These are phyloP conservation scores for Siderastrea radians DNA, from an alignment of 92 coral and sea anemone genomes.

Conservation along the genomic window DNA sequence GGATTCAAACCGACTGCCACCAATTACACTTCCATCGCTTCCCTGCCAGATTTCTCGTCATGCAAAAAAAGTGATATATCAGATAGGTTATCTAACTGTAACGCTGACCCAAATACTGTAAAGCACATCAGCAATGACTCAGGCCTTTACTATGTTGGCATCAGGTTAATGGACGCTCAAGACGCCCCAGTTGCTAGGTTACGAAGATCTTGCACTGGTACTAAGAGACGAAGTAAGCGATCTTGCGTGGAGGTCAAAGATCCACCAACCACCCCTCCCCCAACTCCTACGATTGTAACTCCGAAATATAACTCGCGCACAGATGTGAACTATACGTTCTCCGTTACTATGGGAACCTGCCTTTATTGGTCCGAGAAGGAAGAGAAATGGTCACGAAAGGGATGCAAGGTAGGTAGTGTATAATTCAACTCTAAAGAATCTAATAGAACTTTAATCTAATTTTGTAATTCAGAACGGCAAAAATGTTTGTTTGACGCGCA, in stretches of 20 bases:
- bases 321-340: conserved; percentile 73
- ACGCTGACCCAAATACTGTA: conserved; percentile 6
- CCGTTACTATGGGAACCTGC: conserved; percentile 70
- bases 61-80: conserved; percentile 10
- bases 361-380: conserved; percentile 80
- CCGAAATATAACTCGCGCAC: conserved; percentile 67
- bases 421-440: neutral
- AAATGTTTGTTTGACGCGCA: no score
- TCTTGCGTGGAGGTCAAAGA: conserved; percentile 79
- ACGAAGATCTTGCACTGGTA: conserved; percentile 16
- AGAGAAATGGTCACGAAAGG: conserved; percentile 76
- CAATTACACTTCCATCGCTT: conserved; percentile 35
- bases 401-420: conserved; percentile 74
- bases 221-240: conserved; percentile 25
- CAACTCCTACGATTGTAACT: conserved; percentile 59
- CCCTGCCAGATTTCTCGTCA: conserved; percentile 48
- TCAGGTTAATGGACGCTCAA: neutral
- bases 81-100: neutral
- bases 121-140: conserved; percentile 3
- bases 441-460: no score
- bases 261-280: conserved; percentile 78
- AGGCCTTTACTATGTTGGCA: conserved; percentile 32
- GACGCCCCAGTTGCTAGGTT: conserved; percentile 3
- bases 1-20: conserved; percentile 38
- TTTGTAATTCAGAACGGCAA: no score